A percentile compares a stretch with the other conserved stretches of the same genome.
These are phyloP conservation scores for Gandaritis pyraliata DNA, from an alignment of 2,888 invertebrate species.

Conservation along the genomic window DNA sequence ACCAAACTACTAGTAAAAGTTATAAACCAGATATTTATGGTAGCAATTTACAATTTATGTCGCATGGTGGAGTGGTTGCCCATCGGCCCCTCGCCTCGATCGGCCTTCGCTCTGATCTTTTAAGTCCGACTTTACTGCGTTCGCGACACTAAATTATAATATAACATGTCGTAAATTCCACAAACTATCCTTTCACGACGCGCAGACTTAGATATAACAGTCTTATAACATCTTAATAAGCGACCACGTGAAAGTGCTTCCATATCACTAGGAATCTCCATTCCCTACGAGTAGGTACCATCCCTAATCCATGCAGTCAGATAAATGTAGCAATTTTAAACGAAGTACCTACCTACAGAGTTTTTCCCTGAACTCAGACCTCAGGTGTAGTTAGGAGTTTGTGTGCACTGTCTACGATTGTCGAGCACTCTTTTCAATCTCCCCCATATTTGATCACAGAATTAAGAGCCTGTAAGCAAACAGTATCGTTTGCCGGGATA, in stretches of 20 bases:
- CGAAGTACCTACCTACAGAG: too few relatives aligned
- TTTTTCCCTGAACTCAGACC: too few relatives aligned
- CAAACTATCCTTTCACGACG: slow-evolving; percentile 77
- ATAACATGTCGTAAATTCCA: slow-evolving; percentile 82
- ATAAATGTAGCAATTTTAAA: too few relatives aligned
- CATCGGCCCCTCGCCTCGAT: slow-evolving; percentile 42
- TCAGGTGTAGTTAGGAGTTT: slow-evolving; percentile 56
- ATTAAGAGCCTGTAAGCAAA: slow-evolving; percentile 79
- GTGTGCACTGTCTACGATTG: slow-evolving; percentile 63
- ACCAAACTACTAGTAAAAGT: slow-evolving; percentile 11
- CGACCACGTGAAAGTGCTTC: background rate
- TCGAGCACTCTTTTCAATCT: slow-evolving; percentile 72
- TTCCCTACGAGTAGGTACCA: too few relatives aligned
- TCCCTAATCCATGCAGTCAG: too few relatives aligned
- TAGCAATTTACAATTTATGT: slow-evolving; percentile 38
- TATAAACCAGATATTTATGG: slow-evolving; percentile 32
- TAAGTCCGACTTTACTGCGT: slow-evolving; percentile 79
- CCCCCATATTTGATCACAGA: slow-evolving; percentile 80
- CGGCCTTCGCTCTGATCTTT: slow-evolving; percentile 69
- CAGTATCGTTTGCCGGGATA: slow-evolving; percentile 70
- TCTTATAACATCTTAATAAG: slow-evolving; percentile 56
- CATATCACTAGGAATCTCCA: too few relatives aligned
- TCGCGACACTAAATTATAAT: slow-evolving; percentile 82
- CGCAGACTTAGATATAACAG: slow-evolving; percentile 59
- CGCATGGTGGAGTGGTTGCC: slow-evolving; percentile 33